Evolutionary conservation across 2,888 invertebrate species (phyloP).

Genomic region (Cabera pusaria): DNA sequence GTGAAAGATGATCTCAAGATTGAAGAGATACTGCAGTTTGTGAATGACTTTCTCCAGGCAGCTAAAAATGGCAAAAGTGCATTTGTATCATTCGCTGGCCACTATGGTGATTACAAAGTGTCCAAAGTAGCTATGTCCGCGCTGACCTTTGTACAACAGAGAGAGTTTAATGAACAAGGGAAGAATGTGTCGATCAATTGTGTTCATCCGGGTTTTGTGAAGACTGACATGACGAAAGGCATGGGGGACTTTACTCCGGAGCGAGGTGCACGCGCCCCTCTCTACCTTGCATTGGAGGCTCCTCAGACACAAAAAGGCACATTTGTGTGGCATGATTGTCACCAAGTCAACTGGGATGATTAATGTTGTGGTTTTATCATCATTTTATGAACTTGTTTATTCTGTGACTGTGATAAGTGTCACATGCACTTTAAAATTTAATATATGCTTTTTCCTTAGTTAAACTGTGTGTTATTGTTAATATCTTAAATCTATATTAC

Average conservation of each 20-base stretch:
- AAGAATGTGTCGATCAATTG: slow-evolving; percentile 74
- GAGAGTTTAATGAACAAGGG: slow-evolving; percentile 73
- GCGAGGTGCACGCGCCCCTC: slow-evolving; percentile 68
- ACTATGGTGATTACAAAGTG: slow-evolving; percentile 77
- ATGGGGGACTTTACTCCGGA: slow-evolving; percentile 76
- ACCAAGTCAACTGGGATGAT: slow-evolving; percentile 79
- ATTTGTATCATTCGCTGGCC: slow-evolving; percentile 70
- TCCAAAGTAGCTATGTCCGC: slow-evolving; percentile 77
- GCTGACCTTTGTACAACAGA: slow-evolving; percentile 74
- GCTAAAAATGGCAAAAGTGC: slow-evolving; percentile 71
- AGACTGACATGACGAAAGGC: slow-evolving; percentile 77
- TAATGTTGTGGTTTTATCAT: slow-evolving; percentile 53
- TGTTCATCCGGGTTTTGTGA: slow-evolving; percentile 78
- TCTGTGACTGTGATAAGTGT: slow-evolving; percentile 75
- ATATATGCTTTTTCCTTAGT: slow-evolving; percentile 67
- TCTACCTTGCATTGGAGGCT: slow-evolving; percentile 71
- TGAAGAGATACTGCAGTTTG: slow-evolving; percentile 77
- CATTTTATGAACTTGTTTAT: slow-evolving; percentile 61
- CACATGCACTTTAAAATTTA: slow-evolving; percentile 72
- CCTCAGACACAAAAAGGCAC: slow-evolving; percentile 72
- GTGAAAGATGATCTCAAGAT: slow-evolving; percentile 74
- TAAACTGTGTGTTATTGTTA: slow-evolving; percentile 48
- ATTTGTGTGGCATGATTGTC: slow-evolving; percentile 77
- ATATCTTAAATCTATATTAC: too few relatives aligned
- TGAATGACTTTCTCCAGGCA: slow-evolving; percentile 82